Percentiles rank a stretch among this genome's conserved stretches.
phyloP scores from a whole-genome alignment of 2,888 invertebrate genomes.

The Cephus sareptanus region DNA sequence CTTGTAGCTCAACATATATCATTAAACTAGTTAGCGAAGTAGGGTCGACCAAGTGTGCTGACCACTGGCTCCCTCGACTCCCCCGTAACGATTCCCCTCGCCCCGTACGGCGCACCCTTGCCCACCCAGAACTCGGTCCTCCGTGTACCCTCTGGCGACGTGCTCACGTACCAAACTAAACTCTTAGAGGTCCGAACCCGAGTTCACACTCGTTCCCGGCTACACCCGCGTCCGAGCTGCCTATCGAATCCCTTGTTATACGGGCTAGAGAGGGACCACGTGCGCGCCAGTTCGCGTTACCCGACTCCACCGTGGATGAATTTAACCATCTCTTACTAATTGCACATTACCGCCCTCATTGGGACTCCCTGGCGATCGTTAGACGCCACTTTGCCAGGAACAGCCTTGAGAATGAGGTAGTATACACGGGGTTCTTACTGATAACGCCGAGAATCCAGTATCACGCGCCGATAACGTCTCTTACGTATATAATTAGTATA shows the following conservation, averaged over 20 bases:
- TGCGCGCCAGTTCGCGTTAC: constrained; percentile 1
- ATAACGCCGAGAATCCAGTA: neutral
- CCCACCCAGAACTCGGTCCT: constrained; percentile 25
- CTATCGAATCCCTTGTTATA: constrained; percentile 4
- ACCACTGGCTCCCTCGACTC: constrained; percentile 62
- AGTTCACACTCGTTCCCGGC: constrained; percentile 48
- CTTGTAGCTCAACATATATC: constrained; percentile 67
- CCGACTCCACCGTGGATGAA: neutral
- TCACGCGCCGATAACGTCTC: neutral
- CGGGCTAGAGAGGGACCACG: neutral
- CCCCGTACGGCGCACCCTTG: constrained; percentile 38
- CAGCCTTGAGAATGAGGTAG: neutral
- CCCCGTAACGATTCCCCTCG: constrained; percentile 44
- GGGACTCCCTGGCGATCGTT: neutral
- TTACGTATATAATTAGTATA: neutral
- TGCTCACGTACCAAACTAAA: constrained; percentile 61
- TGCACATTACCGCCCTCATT: constrained; percentile 2
- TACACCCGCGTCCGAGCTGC: constrained; percentile 6
- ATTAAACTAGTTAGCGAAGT: constrained; percentile 67
- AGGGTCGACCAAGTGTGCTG: constrained; percentile 67
- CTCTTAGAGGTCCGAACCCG: constrained; percentile 57
- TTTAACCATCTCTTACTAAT: constrained; percentile 4
- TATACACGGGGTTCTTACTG: neutral
- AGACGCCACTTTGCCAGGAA: neutral
- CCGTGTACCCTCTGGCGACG: constrained; percentile 47